These are phyloP conservation scores for Melipona quadrifasciata DNA, from an alignment of 1,140 invertebrate genomes.

Conservation along the genomic window DNA sequence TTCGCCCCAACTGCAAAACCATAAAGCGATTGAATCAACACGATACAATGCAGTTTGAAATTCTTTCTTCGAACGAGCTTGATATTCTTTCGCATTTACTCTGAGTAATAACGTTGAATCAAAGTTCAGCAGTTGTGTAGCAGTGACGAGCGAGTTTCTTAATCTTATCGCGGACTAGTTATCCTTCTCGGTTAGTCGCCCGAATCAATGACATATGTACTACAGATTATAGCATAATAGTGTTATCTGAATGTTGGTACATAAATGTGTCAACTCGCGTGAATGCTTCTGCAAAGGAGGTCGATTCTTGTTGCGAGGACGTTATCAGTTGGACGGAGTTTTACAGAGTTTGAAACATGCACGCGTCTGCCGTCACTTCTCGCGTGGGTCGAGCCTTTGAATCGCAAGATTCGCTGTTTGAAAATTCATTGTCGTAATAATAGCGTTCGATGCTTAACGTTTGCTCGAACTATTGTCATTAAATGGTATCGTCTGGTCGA, in stretches of 20 bases:
- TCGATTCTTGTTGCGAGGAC: slow-evolving; percentile 18
- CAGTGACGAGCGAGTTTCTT: slow-evolving; percentile 24
- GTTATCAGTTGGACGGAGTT: slow-evolving; percentile 23
- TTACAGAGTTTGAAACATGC: neutral
- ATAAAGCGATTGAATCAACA: no score
- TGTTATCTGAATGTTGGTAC: slow-evolving; percentile 43
- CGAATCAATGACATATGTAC: slow-evolving; percentile 38
- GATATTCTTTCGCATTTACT: neutral
- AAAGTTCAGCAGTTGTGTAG: neutral
- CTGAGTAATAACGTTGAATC: neutral
- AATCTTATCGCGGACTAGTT: slow-evolving; percentile 56
- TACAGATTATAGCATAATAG: slow-evolving; percentile 7
- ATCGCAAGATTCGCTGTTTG: neutral
- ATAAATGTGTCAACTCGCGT: slow-evolving; percentile 31
- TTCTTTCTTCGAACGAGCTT: no score
- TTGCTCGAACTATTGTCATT: neutral
- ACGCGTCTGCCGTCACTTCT: neutral
- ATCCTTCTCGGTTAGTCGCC: slow-evolving; percentile 6
- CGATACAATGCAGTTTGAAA: no score
- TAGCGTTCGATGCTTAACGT: neutral
- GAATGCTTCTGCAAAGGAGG: slow-evolving; percentile 23
- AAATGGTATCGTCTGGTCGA: neutral
- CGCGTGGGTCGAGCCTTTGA: neutral
- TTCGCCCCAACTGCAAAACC: no score
- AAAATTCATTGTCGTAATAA: neutral